Base-by-base conservation (phyloP, 2,113 vertebrate species). In the Phalacrocorax brasilianus region DNA sequence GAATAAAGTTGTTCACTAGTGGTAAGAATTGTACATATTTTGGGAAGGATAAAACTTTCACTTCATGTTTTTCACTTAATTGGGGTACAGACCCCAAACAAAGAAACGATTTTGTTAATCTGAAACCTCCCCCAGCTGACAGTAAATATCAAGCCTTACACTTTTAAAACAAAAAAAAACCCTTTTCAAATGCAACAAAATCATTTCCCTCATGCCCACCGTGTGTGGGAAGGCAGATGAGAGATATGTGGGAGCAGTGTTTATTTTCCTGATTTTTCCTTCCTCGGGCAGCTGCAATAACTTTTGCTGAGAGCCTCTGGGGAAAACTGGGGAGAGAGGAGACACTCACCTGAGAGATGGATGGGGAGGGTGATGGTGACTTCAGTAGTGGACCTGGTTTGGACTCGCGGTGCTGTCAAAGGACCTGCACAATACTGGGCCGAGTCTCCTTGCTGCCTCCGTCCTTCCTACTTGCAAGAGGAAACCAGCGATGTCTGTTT, bases 111-210 rank as follows among this genome's bases (percentile, higher is more conserved):
- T 96, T 96, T 97, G 71, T 90, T 97, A 93, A 86, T 42, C 75
- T 32, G 90, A 91, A 95, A 85, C 77, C 91, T 86, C 85, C 62
- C 55, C 53, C 80, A 86, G 82, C 71, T 92, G 93, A 95, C 82
- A 88, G 61, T 96, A 95, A 97, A 95, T 95, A 97, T 71, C 92
- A 87, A 91, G 49, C 62, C 68, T 85, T 93, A 40, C 38, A 50
- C 71, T 88, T 96, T 61, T 59, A 21, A 81, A 84, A 93, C 19
- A 73, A 11, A 88, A 59, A 61, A 70, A 78, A 83, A 55, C 7
- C 7, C 15, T 59, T 94, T 76, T 33, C 17, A 80, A 82, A 65
- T 88, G 32, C 42, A 8, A 80, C 24, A 86, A 59, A 56, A 26
- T 66, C 75, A 30, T 78, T 82, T 63, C 44, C 27, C 7, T 45